Evolutionary conservation across 2,797 vertebrate genomes (phyloP).

Genomic region (Tinamus major): DNA sequence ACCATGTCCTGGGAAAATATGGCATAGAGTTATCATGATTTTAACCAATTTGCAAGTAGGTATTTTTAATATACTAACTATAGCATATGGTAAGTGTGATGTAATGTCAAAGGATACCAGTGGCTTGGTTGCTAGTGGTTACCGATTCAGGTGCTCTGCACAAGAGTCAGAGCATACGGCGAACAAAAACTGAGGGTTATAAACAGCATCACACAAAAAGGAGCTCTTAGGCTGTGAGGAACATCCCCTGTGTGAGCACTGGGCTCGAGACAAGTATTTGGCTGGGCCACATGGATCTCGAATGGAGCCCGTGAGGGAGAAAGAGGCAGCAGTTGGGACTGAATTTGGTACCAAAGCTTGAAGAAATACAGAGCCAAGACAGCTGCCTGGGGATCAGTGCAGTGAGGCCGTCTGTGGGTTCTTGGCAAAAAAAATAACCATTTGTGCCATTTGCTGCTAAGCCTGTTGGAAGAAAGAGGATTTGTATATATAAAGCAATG

Average conservation of each 20-base stretch:
- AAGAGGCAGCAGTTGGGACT: background rate
- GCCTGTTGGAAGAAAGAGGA: background rate
- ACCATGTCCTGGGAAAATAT: background rate
- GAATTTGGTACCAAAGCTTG: background rate
- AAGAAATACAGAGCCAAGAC: background rate
- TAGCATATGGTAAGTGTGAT: background rate
- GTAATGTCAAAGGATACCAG: conserved; percentile 36
- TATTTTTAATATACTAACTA: background rate
- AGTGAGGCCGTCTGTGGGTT: background rate
- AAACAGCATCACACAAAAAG: background rate
- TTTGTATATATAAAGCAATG: conserved; percentile 12
- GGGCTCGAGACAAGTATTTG: background rate
- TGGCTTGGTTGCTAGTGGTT: conserved; percentile 58
- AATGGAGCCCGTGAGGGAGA: background rate
- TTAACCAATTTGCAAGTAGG: background rate
- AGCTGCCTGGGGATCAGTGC: background rate
- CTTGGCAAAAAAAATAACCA: background rate
- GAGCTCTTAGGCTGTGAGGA: background rate
- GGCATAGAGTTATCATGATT: background rate
- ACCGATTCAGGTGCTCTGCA: background rate
- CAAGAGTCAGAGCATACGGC: background rate
- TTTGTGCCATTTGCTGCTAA: background rate
- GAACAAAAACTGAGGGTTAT: background rate
- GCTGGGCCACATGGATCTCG: background rate
- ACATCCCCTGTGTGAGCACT: background rate